Evolutionary conservation across 2,113 vertebrate genomes (phyloP).

Genomic region (Prionailurus bengalensis): DNA sequence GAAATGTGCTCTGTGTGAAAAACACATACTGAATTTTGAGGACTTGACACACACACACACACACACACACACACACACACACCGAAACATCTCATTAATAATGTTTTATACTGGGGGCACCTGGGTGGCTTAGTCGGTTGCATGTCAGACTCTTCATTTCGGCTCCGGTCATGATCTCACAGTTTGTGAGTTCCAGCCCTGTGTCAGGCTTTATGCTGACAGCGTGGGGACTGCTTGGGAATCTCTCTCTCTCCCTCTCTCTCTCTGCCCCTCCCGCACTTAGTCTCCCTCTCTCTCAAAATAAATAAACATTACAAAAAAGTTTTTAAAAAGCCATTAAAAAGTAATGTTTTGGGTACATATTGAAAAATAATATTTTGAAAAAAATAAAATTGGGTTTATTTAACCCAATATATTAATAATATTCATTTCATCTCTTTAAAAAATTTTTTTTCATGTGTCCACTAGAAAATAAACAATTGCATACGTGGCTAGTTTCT

Average conservation of each 20-base stretch:
- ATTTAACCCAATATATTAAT: background rate
- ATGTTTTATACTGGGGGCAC: background rate
- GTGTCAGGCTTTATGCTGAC: too few relatives aligned
- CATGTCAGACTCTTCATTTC: too few relatives aligned
- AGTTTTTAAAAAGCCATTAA: too few relatives aligned
- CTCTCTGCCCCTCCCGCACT: too few relatives aligned
- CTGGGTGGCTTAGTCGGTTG: too few relatives aligned
- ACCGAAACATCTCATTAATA: background rate
- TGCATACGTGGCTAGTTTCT: background rate
- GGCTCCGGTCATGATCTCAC: too few relatives aligned
- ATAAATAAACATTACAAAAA: too few relatives aligned
- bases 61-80: background rate
- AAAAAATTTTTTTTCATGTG: background rate
- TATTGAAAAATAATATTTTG: background rate
- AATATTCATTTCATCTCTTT: conserved; percentile 11
- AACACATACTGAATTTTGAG: background rate
- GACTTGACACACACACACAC: background rate
- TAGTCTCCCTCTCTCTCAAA: too few relatives aligned
- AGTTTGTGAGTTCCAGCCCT: too few relatives aligned
- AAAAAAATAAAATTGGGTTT: too few relatives aligned
- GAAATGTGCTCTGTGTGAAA: background rate
- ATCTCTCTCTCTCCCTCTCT: too few relatives aligned
- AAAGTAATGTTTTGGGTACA: background rate
- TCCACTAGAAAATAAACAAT: background rate
- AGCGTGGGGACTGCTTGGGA: too few relatives aligned